A percentile compares a stretch with the other conserved stretches of the same genome.
Conservation (phyloP, 2,888 invertebrate species). For the Pristionchus japonicus region DNA sequence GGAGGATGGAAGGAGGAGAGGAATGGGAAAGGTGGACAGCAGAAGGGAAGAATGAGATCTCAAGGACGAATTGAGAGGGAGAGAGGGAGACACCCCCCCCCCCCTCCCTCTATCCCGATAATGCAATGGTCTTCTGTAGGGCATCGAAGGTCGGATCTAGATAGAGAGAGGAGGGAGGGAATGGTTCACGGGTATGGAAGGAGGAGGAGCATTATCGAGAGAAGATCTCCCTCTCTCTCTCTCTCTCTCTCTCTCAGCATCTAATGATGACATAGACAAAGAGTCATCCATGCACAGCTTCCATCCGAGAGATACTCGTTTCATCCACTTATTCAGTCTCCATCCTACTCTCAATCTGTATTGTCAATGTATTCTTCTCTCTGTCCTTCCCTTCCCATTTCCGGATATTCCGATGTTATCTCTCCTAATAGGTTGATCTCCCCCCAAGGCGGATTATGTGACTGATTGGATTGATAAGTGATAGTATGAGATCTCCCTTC, state of each 20-base stretch:
- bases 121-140: constrained; percentile 34
- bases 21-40: constrained; percentile 27
- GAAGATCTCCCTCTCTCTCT: too few species aligned
- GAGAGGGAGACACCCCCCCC: not conserved
- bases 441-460: not conserved
- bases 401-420: not conserved
- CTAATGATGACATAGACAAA: not conserved
- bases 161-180: not conserved
- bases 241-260: constrained; percentile 2
- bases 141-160: constrained; percentile 37
- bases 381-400: not conserved
- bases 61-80: not conserved
- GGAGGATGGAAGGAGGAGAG: not conserved
- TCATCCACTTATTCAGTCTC: not conserved
- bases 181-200: not conserved
- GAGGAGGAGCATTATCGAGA: not conserved
- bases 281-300: not conserved
- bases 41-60: not conserved
- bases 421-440: constrained; percentile 20
- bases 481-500: constrained; percentile 11
- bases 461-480: constrained; percentile 16
- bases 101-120: not conserved
- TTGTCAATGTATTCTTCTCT: not conserved
- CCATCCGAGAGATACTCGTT: not conserved
- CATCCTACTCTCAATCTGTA: not conserved